A percentile compares a stretch with the other conserved stretches of the same genome.
phyloP scores from a whole-genome alignment of 1,140 invertebrate genomes.

The Penaeus vannamei region DNA sequence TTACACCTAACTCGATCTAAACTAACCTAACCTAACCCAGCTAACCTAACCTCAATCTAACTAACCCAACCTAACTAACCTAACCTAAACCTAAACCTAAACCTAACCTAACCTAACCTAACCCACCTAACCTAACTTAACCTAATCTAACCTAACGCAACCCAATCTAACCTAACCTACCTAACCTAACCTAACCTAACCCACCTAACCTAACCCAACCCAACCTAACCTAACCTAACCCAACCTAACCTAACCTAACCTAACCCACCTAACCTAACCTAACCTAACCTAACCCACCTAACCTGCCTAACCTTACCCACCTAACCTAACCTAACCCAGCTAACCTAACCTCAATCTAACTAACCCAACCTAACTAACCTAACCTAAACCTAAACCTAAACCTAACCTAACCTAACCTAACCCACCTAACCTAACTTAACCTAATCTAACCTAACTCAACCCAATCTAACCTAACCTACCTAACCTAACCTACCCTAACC shows the following conservation, averaged over 20 bases:
- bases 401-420: constrained; percentile 13
- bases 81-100: not conserved
- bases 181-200: constrained; percentile 23
- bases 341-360: too few species aligned
- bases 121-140: constrained; percentile 18
- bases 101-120: constrained; percentile 23
- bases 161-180: constrained; percentile 17
- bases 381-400: constrained; percentile 17
- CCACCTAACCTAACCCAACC: not conserved
- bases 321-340: too few species aligned
- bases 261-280: constrained; percentile 10
- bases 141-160: constrained; percentile 7
- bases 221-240: constrained; percentile 18
- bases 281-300: not conserved
- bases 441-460: constrained; percentile 6
- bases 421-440: not conserved
- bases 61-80: not conserved
- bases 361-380: constrained; percentile 16
- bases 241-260: not conserved
- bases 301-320: not conserved
- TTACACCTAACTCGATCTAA: not conserved
- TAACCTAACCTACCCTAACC: not conserved
- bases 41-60: too few species aligned
- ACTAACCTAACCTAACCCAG: constrained; percentile 12
- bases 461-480: constrained; percentile 3